Evolutionary conservation across 2,113 vertebrate genomes (phyloP).

Genomic region (Tauraco erythrolophus): DNA sequence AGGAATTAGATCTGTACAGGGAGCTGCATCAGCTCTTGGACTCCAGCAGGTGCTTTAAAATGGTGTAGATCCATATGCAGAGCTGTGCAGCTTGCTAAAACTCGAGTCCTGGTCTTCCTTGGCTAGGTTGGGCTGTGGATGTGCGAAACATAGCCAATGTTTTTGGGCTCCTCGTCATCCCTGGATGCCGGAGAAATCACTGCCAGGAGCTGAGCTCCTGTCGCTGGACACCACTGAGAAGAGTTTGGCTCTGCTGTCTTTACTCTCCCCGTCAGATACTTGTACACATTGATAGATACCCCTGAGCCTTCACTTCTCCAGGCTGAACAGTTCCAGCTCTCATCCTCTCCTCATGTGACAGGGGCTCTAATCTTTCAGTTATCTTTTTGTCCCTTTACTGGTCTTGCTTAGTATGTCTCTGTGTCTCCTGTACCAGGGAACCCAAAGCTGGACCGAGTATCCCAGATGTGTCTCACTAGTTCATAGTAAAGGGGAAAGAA

Average conservation of each 20-base stretch:
- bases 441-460: background rate
- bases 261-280: background rate
- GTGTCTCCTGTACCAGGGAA: background rate
- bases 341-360: background rate
- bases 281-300: background rate
- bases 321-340: background rate
- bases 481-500: background rate
- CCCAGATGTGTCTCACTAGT: background rate
- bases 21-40: background rate
- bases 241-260: background rate
- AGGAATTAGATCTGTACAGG: background rate
- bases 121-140: background rate
- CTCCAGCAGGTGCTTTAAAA: background rate
- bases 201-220: background rate
- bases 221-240: background rate
- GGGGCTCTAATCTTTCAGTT: background rate
- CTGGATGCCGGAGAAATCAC: background rate
- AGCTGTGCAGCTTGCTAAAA: background rate
- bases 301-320: background rate
- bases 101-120: background rate
- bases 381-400: background rate
- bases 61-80: background rate
- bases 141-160: rapidly evolving
- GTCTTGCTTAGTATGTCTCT: rapidly evolving
- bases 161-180: background rate